These are phyloP conservation scores for Zosterops japonicus DNA, from an alignment of 2,113 vertebrate genomes.

Conservation along the genomic window DNA sequence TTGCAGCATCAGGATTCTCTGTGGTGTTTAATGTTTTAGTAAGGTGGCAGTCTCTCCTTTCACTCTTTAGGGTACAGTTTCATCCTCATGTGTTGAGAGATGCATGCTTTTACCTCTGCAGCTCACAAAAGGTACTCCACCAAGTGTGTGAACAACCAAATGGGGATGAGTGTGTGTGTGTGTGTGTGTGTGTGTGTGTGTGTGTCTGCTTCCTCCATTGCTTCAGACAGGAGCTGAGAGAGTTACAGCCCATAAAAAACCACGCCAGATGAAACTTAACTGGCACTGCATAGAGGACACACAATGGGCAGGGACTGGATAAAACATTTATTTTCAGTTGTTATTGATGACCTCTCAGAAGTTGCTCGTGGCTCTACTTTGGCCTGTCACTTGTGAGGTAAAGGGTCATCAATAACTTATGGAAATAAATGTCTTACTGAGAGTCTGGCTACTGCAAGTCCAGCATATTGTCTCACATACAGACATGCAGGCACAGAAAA, in stretches of 20 bases:
- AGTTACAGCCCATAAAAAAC: slow-evolving; percentile 9
- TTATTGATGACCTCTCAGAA: slow-evolving; percentile 74
- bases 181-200: too few relatives aligned
- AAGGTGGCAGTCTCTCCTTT: slow-evolving; percentile 42
- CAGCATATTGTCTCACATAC: slow-evolving; percentile 10
- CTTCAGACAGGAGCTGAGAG: background rate
- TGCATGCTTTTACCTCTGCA: background rate
- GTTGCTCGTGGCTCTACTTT: slow-evolving; percentile 64
- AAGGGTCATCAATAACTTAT: slow-evolving; percentile 68
- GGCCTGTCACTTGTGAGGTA: slow-evolving; percentile 67
- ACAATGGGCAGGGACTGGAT: slow-evolving; percentile 35
- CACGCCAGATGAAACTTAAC: slow-evolving; percentile 7
- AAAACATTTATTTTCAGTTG: slow-evolving; percentile 69
- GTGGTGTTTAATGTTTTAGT: slow-evolving; percentile 58
- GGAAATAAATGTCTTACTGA: slow-evolving; percentile 68
- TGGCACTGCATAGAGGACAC: slow-evolving; percentile 36
- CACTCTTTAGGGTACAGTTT: slow-evolving; percentile 28
- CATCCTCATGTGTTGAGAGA: background rate
- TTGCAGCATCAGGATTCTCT: background rate
- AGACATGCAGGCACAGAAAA: slow-evolving; percentile 40
- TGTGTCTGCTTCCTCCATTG: background rate
- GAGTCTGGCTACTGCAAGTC: slow-evolving; percentile 25
- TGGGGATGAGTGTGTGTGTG: too few relatives aligned
- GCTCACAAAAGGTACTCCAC: background rate
- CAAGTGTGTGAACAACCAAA: background rate